These are phyloP conservation scores for Sclerurus mexicanus DNA, from an alignment of 2,113 vertebrate genomes.

Conservation along the genomic window DNA sequence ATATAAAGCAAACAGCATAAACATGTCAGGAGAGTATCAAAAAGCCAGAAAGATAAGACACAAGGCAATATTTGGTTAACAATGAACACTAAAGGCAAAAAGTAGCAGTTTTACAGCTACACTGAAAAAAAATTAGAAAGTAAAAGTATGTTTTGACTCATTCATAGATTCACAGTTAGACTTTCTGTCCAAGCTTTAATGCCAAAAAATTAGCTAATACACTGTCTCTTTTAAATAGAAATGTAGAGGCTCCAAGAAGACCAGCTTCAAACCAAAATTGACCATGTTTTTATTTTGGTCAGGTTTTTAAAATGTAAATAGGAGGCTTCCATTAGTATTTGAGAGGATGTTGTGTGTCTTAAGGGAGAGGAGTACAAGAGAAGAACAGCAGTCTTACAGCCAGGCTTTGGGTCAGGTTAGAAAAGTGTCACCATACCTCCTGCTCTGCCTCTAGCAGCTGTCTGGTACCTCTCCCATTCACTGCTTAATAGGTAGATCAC, in stretches of 20 bases:
- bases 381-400: background rate
- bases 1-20: background rate
- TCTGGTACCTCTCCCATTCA: background rate
- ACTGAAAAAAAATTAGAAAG: background rate
- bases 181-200: background rate
- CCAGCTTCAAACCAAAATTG: background rate
- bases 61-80: background rate
- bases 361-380: background rate
- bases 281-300: accelerated
- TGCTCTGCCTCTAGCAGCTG: background rate
- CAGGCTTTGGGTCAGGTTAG: background rate
- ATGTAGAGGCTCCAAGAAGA: background rate
- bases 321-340: background rate
- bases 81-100: background rate
- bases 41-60: background rate
- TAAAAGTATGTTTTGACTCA: background rate
- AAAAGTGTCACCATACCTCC: background rate
- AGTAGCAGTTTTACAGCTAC: background rate
- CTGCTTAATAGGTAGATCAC: background rate
- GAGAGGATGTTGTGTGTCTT: background rate
- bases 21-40: background rate
- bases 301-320: background rate
- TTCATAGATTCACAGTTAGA: background rate
- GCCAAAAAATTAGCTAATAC: background rate
- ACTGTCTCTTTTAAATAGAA: background rate